Conservation (phyloP, 2,888 invertebrate species). For the Eupithecia insigniata region DNA sequence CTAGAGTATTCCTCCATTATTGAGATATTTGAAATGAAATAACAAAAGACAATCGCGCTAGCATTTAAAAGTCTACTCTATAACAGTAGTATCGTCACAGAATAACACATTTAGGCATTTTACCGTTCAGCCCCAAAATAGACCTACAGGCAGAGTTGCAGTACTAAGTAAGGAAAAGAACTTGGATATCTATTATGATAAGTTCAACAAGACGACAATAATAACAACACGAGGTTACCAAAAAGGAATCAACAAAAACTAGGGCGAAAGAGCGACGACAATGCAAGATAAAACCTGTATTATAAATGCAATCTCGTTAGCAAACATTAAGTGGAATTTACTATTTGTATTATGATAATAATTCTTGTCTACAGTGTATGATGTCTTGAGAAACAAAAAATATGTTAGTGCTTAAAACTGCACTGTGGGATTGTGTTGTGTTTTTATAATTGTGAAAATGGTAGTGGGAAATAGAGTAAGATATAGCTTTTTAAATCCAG, state of each 20-base stretch:
- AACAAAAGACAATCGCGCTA: too few species aligned
- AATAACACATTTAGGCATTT: too few species aligned
- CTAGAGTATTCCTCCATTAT: too few species aligned
- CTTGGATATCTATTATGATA: background rate
- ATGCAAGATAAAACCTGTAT: constrained; percentile 7
- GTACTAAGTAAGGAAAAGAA: too few species aligned
- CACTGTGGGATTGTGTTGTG: constrained; percentile 27
- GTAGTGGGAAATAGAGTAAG: constrained; percentile 3
- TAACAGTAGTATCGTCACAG: too few species aligned
- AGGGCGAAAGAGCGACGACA: background rate
- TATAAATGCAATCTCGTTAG: constrained; percentile 14
- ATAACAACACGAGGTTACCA: background rate
- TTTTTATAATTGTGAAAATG: background rate
- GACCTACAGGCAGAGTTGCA: too few species aligned
- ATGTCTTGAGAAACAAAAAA: constrained; percentile 10
- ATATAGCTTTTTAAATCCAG: background rate
- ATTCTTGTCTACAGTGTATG: constrained; percentile 13
- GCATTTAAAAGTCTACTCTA: too few species aligned
- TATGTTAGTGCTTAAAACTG: constrained; percentile 20
- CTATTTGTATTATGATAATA: constrained; percentile 28
- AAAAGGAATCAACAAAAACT: background rate
- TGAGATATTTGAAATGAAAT: too few species aligned
- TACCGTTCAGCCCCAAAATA: too few species aligned
- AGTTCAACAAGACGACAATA: background rate
- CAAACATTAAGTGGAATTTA: constrained; percentile 22